Percentiles rank a stretch among this genome's conserved stretches.
These are phyloP conservation scores for Pharmacophagus antenor DNA, from an alignment of 2,888 invertebrate genomes.

Conservation along the genomic window DNA sequence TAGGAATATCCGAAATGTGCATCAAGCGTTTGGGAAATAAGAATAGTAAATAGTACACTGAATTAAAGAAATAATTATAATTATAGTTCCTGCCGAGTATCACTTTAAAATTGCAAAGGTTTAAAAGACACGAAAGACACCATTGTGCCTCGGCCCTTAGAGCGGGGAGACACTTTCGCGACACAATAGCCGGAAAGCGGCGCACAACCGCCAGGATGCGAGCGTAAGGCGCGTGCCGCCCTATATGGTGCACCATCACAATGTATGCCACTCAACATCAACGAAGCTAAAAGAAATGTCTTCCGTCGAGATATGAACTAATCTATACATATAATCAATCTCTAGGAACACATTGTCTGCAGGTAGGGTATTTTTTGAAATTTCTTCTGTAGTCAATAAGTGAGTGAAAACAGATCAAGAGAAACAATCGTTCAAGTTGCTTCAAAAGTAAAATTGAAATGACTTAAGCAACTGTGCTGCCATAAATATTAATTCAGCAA, in stretches of 20 bases:
- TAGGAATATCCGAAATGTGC: no score
- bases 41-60: not conserved
- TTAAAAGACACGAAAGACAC: not conserved
- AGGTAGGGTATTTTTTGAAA: no score
- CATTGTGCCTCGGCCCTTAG: slow-evolving; percentile 11
- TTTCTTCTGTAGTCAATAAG: no score
- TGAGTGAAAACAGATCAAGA: no score
- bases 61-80: not conserved
- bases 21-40: no score
- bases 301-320: not conserved
- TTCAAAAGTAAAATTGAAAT: no score
- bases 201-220: slow-evolving; percentile 11
- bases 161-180: slow-evolving; percentile 16
- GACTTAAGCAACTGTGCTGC: no score
- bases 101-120: not conserved
- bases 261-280: not conserved
- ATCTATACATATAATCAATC: not conserved
- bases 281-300: not conserved
- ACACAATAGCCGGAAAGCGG: slow-evolving; percentile 34
- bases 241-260: slow-evolving; percentile 7
- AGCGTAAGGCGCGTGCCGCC: slow-evolving; percentile 17
- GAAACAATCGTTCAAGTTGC: no score
- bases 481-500: no score
- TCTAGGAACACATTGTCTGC: no score
- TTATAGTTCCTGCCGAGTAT: not conserved